Evolutionary conservation across 2,797 vertebrate species (phyloP).

Genomic region (Peromyscus attwateri): DNA sequence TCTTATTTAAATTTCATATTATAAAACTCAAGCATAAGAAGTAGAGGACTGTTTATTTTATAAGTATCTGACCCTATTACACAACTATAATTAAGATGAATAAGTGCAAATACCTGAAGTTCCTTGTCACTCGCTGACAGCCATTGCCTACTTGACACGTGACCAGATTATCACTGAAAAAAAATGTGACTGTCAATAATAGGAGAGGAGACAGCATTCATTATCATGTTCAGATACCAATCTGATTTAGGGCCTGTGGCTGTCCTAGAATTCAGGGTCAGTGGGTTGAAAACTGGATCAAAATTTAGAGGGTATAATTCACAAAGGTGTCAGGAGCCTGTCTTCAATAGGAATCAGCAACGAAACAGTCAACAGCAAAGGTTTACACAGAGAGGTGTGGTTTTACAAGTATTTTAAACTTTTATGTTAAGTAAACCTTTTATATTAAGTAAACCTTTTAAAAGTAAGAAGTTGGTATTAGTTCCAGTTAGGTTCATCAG

Average conservation of each 20-base stretch:
- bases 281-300: neutral
- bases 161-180: neutral
- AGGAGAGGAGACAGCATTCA: neutral
- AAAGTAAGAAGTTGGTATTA: neutral
- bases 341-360: neutral
- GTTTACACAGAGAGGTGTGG: neutral
- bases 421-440: neutral
- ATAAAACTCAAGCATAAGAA: slow-evolving; percentile 26
- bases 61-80: slow-evolving; percentile 40
- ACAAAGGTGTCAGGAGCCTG: neutral
- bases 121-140: neutral
- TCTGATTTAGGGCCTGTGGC: neutral
- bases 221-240: neutral
- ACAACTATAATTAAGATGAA: slow-evolving; percentile 46
- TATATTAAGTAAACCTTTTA: neutral
- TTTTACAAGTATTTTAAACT: slow-evolving; percentile 20
- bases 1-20: slow-evolving; percentile 76
- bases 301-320: neutral
- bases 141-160: neutral
- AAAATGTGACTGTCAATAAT: neutral
- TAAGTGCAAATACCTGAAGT: slow-evolving; percentile 13
- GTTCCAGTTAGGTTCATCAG: neutral
- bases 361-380: neutral
- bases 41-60: neutral
- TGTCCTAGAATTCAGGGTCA: neutral